A percentile compares a stretch with the other conserved stretches of the same genome.
Conservation (phyloP, 2,797 vertebrate genomes). For the Spinibarbus caldwelli region DNA sequence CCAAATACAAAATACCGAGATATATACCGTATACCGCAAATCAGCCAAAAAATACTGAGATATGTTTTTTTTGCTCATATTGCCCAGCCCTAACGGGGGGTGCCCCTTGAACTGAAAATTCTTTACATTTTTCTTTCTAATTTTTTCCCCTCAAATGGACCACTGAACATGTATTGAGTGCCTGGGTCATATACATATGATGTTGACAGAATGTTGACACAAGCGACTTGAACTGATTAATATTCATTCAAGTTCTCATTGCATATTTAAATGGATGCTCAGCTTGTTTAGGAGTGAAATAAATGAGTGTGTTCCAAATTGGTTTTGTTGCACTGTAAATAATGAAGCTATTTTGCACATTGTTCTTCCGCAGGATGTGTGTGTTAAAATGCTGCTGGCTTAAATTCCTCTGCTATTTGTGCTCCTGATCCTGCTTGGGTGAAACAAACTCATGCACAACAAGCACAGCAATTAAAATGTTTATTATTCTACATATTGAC, state of each 20-base stretch:
- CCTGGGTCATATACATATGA: conserved; percentile 2
- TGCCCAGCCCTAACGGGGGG: too few relatives aligned
- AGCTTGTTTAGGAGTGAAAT: conserved; percentile 12
- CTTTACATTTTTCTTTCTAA: conserved; percentile 69
- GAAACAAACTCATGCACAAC: not conserved
- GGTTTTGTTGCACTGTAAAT: conserved; percentile 25
- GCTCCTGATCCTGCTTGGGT: not conserved
- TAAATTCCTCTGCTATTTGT: conserved; percentile 26
- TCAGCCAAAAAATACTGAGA: too few relatives aligned
- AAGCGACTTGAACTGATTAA: not conserved
- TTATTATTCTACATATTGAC: not conserved
- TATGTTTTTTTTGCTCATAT: too few relatives aligned
- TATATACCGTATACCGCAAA: too few relatives aligned
- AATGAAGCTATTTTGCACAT: conserved; percentile 18
- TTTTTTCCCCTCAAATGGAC: conserved; percentile 3
- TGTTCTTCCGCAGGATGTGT: conserved; percentile 33
- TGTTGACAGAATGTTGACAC: not conserved
- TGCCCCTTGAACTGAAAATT: conserved; percentile 65
- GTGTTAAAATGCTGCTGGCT: conserved; percentile 32
- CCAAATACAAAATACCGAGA: too few relatives aligned
- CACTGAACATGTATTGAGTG: conserved; percentile 8
- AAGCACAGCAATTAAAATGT: conserved; percentile 12
- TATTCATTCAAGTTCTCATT: conserved; percentile 1
- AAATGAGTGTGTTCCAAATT: conserved; percentile 8
- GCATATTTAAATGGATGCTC: conserved; percentile 11